Evolutionary conservation across 2,888 invertebrate species (phyloP).

Genomic region (Heliconius erato): DNA sequence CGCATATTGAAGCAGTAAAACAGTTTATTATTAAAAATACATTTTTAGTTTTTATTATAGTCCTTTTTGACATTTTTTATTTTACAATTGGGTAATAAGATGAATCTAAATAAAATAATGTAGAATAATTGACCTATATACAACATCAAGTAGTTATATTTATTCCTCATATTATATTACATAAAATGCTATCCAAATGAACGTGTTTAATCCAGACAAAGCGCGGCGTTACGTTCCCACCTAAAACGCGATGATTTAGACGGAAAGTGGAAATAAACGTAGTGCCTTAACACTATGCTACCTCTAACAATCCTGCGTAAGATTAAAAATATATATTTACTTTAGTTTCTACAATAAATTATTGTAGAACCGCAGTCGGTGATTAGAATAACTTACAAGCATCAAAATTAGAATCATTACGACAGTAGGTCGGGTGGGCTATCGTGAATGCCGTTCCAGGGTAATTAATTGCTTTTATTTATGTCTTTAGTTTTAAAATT

Average conservation of each 20-base stretch:
- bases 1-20: conserved; percentile 78
- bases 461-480: conserved; percentile 51
- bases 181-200: no score
- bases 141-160: no score
- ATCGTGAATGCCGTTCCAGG: conserved; percentile 35
- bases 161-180: no score
- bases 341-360: conserved; percentile 1
- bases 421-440: conserved; percentile 45
- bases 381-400: conserved; percentile 43
- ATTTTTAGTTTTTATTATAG: conserved; percentile 57
- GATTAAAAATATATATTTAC: not conserved
- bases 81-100: conserved; percentile 5
- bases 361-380: conserved; percentile 26
- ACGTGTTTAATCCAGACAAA: no score
- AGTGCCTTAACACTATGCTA: no score
- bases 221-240: no score
- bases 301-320: no score
- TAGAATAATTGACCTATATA: not conserved
- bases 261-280: no score
- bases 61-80: not conserved
- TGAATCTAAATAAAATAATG: not conserved
- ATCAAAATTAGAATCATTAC: conserved; percentile 49
- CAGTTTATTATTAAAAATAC: conserved; percentile 74
- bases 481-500: conserved; percentile 41
- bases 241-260: no score